A percentile compares a stretch with the other conserved stretches of the same genome.
These are phyloP conservation scores for Phoenicopterus ruber DNA, from an alignment of 2,113 vertebrate genomes.

Conservation along the genomic window DNA sequence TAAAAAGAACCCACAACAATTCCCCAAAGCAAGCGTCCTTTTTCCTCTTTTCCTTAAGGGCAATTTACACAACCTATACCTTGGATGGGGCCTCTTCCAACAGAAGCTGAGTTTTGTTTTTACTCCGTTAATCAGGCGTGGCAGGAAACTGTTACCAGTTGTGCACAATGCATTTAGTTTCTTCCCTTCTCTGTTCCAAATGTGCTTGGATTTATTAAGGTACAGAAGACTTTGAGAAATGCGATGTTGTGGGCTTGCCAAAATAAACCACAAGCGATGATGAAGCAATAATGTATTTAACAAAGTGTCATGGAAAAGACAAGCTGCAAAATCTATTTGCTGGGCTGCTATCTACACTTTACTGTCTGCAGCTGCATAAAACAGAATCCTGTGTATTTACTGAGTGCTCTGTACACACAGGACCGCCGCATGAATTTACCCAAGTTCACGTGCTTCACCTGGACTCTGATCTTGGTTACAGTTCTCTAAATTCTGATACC, in stretches of 20 bases:
- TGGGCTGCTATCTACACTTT: background rate
- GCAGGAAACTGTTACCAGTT: constrained; percentile 48
- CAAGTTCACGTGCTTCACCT: background rate
- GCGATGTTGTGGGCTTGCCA: background rate
- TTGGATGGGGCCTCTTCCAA: constrained; percentile 15
- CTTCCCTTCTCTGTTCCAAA: background rate
- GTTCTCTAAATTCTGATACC: background rate
- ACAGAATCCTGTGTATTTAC: background rate
- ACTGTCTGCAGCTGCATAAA: background rate
- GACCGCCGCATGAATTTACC: background rate
- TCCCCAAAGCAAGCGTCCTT: background rate
- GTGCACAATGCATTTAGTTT: background rate
- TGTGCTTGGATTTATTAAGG: constrained; percentile 10
- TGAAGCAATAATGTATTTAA: constrained; percentile 33
- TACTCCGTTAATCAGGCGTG: constrained; percentile 8
- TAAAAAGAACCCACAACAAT: background rate
- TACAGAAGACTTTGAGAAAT: constrained; percentile 10
- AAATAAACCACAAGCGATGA: background rate
- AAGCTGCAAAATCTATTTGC: background rate
- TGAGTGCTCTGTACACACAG: background rate
- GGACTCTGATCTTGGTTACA: background rate
- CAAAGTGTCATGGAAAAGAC: background rate
- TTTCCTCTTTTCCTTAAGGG: background rate
- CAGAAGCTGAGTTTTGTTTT: constrained; percentile 12
- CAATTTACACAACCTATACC: constrained; percentile 7